phyloP scores from a whole-genome alignment of 2,888 invertebrate genomes.

The Acleris sparsana region DNA sequence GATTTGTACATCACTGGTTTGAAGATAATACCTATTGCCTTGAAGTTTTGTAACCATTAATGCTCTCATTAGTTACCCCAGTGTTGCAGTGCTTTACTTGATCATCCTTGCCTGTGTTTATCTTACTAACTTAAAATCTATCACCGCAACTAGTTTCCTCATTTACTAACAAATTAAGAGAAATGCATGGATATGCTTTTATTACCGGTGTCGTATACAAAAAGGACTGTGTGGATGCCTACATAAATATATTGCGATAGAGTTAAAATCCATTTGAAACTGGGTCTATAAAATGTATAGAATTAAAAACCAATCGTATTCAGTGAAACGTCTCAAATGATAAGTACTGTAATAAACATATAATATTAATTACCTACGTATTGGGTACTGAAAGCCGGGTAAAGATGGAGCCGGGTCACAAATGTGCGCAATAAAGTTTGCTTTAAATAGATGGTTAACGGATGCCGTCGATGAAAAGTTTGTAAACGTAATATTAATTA shows the following conservation, averaged over 20 bases:
- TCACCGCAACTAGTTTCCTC: conserved; percentile 74
- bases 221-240: conserved; percentile 24
- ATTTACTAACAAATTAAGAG: conserved; percentile 68
- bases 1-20: conserved; percentile 82
- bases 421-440: conserved; percentile 47
- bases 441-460: conserved; percentile 54
- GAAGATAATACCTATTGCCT: conserved; percentile 75
- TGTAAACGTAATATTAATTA: conserved; percentile 42
- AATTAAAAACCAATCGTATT: conserved; percentile 25
- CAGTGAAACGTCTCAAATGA: conserved; percentile 16
- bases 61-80: conserved; percentile 78
- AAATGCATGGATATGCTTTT: conserved; percentile 75
- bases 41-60: conserved; percentile 82
- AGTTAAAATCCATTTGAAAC: conserved; percentile 50
- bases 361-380: conserved; percentile 32
- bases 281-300: conserved; percentile 44
- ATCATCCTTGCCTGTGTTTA: conserved; percentile 85
- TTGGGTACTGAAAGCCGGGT: conserved; percentile 32
- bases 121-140: conserved; percentile 73
- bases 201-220: conserved; percentile 14
- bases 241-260: conserved; percentile 18
- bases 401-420: conserved; percentile 43
- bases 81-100: conserved; percentile 83
- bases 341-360: conserved; percentile 34
- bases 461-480: conserved; percentile 48